phyloP scores from a whole-genome alignment of 2,113 vertebrate genomes.

The Colius striatus region DNA sequence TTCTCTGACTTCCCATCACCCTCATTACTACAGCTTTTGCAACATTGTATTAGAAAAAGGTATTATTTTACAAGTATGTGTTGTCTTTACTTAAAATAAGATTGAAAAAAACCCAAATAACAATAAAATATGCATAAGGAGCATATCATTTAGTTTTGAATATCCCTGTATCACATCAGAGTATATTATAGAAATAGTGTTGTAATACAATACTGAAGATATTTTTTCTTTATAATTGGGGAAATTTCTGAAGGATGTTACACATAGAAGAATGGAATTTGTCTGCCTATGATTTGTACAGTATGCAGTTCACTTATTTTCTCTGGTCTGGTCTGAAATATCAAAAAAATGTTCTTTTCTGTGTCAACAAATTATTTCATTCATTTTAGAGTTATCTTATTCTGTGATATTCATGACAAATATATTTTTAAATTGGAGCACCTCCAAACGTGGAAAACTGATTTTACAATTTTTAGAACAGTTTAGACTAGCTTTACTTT shows the following conservation, averaged over 20 bases:
- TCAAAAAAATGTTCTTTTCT: background rate
- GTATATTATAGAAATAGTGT: background rate
- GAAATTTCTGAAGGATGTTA: background rate
- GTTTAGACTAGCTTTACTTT: background rate
- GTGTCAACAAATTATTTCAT: background rate
- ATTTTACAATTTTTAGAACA: background rate
- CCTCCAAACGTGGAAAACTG: background rate
- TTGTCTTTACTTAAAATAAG: background rate
- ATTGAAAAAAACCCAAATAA: background rate
- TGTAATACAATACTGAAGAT: background rate
- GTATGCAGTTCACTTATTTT: background rate
- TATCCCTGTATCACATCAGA: background rate
- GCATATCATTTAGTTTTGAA: background rate
- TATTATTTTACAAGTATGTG: background rate
- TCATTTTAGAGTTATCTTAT: background rate
- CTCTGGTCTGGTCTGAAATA: background rate
- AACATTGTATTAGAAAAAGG: background rate
- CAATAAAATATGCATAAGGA: background rate
- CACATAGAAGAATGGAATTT: background rate
- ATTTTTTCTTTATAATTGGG: background rate
- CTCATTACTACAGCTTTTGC: background rate
- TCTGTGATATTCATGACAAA: background rate
- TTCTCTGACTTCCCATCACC: background rate
- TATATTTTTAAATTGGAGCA: background rate
- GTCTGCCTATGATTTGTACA: background rate